Percentiles rank a stretch among this genome's conserved stretches.
Evolutionary conservation across 2,113 vertebrate genomes (phyloP).

Genomic region (Hippocampus mohnikei): DNA sequence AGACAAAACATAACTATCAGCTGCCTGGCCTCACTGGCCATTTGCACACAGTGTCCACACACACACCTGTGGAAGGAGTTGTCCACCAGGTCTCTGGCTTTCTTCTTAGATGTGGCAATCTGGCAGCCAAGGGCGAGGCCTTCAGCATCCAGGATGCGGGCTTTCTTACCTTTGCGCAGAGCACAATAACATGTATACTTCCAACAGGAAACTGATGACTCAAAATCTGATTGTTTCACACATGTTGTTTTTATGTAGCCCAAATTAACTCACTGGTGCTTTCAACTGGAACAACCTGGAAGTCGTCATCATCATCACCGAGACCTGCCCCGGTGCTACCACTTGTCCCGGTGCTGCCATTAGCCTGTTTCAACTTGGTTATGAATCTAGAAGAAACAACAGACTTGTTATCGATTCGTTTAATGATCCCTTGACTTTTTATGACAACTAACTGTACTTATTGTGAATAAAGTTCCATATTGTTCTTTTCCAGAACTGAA

Average conservation of each 20-base stretch:
- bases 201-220: neutral
- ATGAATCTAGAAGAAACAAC: constrained; percentile 62
- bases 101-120: constrained; percentile 86
- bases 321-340: constrained; percentile 6
- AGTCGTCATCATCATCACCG: constrained; percentile 33
- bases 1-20: too few relatives aligned
- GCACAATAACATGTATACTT: neutral
- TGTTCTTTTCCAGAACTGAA: too few relatives aligned
- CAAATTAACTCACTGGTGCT: constrained; percentile 78
- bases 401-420: neutral
- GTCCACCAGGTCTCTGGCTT: constrained; percentile 82
- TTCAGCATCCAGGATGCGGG: constrained; percentile 82
- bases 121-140: constrained; percentile 85
- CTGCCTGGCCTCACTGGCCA: too few relatives aligned
- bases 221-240: neutral
- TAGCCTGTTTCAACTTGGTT: constrained; percentile 45
- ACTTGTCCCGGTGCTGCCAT: constrained; percentile 4
- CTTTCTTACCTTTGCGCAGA: constrained; percentile 76
- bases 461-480: too few relatives aligned
- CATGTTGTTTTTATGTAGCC: neutral
- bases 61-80: constrained; percentile 86
- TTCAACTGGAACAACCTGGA: constrained; percentile 89
- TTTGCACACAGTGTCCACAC: neutral
- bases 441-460: too few relatives aligned
- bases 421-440: too few relatives aligned